phyloP scores from a whole-genome alignment of 2,888 invertebrate species.

The Scotopteryx bipunctaria region DNA sequence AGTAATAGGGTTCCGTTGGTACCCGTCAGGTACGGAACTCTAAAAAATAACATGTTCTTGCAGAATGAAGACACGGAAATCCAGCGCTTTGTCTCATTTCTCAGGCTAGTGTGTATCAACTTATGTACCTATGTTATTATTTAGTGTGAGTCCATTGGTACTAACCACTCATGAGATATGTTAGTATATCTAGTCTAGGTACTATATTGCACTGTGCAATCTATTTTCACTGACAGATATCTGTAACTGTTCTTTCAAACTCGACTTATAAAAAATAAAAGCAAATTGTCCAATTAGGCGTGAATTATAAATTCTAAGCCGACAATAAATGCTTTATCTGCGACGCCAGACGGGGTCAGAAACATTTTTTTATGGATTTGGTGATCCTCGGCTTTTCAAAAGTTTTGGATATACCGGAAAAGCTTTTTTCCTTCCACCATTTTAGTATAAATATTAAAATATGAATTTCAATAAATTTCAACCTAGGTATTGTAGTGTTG shows the following conservation, averaged over 20 bases:
- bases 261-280: background rate
- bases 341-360: slow-evolving; percentile 12
- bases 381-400: slow-evolving; percentile 1
- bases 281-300: background rate
- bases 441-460: no score
- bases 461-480: no score
- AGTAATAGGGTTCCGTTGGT: no score
- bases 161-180: background rate
- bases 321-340: slow-evolving; percentile 23
- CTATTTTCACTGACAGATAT: background rate
- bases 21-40: no score
- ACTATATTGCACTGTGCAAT: slow-evolving; percentile 9
- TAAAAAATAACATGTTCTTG: no score
- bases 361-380: slow-evolving; percentile 17
- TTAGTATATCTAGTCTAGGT: background rate
- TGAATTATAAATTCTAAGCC: slow-evolving; percentile 19
- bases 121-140: background rate
- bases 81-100: no score
- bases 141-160: no score
- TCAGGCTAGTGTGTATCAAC: background rate
- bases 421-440: background rate
- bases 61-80: no score
- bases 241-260: slow-evolving; percentile 1
- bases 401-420: no score
- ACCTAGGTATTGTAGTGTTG: no score